phyloP scores from a whole-genome alignment of 2,113 vertebrate genomes.

The Oenanthe oenanthe region DNA sequence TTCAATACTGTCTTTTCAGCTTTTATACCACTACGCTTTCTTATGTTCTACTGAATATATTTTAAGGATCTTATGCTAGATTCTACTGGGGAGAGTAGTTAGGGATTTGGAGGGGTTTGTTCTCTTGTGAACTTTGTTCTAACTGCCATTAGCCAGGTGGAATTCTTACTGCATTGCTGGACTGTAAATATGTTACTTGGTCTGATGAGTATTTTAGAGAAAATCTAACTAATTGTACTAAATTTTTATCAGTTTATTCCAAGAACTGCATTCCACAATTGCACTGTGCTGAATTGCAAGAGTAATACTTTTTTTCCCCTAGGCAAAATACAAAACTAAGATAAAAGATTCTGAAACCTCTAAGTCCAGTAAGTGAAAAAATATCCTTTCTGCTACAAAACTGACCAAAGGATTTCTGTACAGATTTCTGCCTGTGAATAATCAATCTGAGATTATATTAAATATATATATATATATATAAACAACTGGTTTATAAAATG shows the following conservation, averaged over 20 bases:
- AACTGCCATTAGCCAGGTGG: constrained; percentile 19
- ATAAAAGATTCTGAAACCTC: not conserved
- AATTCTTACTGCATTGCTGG: constrained; percentile 17
- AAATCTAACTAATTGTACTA: constrained; percentile 25
- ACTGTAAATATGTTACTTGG: constrained; percentile 42
- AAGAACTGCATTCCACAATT: constrained; percentile 37
- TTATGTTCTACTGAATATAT: not conserved
- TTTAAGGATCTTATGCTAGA: not conserved
- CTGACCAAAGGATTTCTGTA: not conserved
- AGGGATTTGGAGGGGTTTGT: not conserved
- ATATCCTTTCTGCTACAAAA: not conserved
- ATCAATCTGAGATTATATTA: not conserved
- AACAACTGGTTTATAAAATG: not conserved
- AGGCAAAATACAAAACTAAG: constrained; percentile 28
- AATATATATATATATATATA: not conserved
- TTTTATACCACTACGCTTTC: not conserved
- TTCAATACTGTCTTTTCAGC: not conserved
- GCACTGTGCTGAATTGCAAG: not conserved
- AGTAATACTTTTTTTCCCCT: not conserved
- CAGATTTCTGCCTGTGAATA: not conserved
- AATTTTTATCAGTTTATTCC: constrained; percentile 37
- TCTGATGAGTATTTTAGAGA: constrained; percentile 16
- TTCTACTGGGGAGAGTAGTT: not conserved
- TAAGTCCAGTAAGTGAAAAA: not conserved
- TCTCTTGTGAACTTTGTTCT: constrained; percentile 18